A percentile compares a stretch with the other conserved stretches of the same genome.
Conservation (phyloP, 2,113 vertebrate species). For the Varanus komodoensis region DNA sequence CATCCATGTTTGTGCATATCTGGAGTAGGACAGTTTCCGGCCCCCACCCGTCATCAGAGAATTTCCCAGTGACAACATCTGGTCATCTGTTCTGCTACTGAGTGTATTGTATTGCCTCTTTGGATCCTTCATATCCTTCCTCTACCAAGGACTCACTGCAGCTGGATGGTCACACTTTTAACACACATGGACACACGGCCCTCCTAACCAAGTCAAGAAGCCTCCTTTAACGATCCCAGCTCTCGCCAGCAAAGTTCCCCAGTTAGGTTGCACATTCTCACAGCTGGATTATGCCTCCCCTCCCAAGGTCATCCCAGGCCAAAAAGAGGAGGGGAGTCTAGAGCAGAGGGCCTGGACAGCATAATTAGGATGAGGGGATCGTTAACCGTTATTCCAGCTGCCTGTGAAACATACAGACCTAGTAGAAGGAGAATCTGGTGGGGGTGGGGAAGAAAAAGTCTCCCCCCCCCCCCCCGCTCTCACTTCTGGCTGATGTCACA, state of each 20-base stretch:
- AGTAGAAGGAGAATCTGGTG: background rate
- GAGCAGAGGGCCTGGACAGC: background rate
- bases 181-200: background rate
- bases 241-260: background rate
- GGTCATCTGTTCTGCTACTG: background rate
- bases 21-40: background rate
- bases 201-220: background rate
- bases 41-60: too few species aligned
- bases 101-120: background rate
- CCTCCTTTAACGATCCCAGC: too few species aligned
- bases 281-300: background rate
- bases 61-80: too few species aligned
- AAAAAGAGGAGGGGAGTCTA: background rate
- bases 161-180: background rate
- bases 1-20: background rate
- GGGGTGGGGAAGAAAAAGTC: background rate
- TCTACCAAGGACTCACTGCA: background rate
- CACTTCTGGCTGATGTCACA: conserved; percentile 32
- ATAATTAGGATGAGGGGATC: background rate
- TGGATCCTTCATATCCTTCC: background rate
- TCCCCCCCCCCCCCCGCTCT: background rate
- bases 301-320: background rate
- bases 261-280: background rate
- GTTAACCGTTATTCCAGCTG: conserved; percentile 23
- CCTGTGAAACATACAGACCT: background rate